These are phyloP conservation scores for Hafferia zeledoni DNA, from an alignment of 2,797 vertebrate species.

Conservation along the genomic window DNA sequence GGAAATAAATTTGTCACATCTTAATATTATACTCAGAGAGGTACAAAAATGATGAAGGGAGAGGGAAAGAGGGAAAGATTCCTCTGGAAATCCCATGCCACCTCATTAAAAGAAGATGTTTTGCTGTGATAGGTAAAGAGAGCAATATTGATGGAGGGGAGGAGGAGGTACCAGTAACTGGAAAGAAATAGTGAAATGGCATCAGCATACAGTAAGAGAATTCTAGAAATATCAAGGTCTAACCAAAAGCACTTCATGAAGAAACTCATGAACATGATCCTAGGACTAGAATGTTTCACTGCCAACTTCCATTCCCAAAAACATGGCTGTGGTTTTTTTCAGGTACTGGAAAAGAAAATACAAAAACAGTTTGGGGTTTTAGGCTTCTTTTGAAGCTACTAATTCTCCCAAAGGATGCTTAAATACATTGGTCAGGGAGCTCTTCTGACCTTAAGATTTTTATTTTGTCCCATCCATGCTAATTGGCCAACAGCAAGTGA, in stretches of 20 bases:
- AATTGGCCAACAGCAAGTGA: neutral
- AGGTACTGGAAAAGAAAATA: neutral
- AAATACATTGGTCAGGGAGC: neutral
- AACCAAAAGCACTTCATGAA: neutral
- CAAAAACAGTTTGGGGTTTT: neutral
- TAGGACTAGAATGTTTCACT: neutral
- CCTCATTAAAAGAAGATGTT: neutral
- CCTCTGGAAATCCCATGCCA: neutral
- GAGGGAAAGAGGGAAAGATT: neutral
- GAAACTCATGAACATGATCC: neutral
- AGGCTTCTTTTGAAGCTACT: neutral
- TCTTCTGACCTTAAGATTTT: neutral
- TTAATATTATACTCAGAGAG: neutral
- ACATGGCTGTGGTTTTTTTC: neutral
- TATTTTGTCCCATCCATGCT: neutral
- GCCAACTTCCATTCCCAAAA: neutral
- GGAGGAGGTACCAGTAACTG: neutral
- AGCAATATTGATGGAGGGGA: fast-evolving
- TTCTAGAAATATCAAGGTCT: neutral
- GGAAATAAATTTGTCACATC: neutral
- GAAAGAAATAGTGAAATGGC: neutral
- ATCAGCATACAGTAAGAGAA: neutral
- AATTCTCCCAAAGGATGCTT: neutral
- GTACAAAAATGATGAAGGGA: neutral
- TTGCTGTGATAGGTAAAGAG: neutral